Evolutionary conservation across 2,797 vertebrate species (phyloP).

Genomic region (Sylvia borin): DNA sequence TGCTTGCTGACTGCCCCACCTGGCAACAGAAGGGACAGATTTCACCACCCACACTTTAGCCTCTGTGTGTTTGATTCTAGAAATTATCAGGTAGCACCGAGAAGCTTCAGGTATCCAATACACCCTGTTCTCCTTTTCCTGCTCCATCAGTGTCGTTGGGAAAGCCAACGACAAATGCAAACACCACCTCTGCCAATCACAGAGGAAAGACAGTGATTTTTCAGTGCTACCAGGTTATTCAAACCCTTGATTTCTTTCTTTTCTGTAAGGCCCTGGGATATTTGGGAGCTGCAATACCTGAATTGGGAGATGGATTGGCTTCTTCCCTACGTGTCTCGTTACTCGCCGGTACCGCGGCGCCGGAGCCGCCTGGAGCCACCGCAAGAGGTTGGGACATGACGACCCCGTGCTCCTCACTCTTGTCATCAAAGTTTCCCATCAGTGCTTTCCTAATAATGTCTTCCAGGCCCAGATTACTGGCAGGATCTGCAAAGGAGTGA

Average conservation of each 20-base stretch:
- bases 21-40: slow-evolving; percentile 64
- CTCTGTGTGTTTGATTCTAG: neutral
- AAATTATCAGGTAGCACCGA: neutral
- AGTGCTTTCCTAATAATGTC: slow-evolving; percentile 98
- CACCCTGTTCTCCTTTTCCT: neutral
- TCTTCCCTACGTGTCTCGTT: slow-evolving; percentile 87
- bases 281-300: slow-evolving; percentile 77
- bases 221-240: neutral
- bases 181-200: neutral
- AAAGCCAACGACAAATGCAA: neutral
- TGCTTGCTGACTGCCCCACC: slow-evolving; percentile 85
- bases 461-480: slow-evolving; percentile 96
- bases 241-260: neutral
- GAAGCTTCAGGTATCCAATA: neutral
- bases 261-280: neutral
- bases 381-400: slow-evolving; percentile 76
- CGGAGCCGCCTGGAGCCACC: slow-evolving; percentile 63
- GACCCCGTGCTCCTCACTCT: slow-evolving; percentile 89
- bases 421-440: slow-evolving; percentile 96
- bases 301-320: slow-evolving; percentile 89
- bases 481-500: slow-evolving; percentile 94
- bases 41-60: neutral
- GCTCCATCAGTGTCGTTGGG: neutral
- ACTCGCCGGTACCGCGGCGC: slow-evolving; percentile 62
- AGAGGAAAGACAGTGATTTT: neutral